Conservation (phyloP, 2,888 invertebrate genomes). For the Standfussiana lucernea region DNA sequence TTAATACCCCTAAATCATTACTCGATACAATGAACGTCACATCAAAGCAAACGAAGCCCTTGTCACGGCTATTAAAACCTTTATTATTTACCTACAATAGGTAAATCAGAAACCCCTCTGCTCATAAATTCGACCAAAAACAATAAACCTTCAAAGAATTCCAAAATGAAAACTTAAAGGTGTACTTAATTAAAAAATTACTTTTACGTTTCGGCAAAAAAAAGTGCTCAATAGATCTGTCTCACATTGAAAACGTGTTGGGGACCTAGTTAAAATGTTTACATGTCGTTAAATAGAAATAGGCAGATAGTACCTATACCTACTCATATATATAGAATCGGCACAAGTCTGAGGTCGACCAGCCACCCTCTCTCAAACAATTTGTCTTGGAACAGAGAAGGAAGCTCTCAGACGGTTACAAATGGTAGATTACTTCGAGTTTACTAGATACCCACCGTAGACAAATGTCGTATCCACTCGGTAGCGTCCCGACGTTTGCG, state of each 20-base stretch:
- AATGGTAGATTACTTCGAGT: conserved; percentile 84
- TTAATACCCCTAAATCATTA: conserved; percentile 15
- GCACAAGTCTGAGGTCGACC: conserved; percentile 71
- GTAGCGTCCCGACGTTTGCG: conserved; percentile 62
- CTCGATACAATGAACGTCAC: conserved; percentile 16
- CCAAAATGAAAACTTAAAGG: conserved; percentile 18
- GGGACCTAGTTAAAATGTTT: conserved; percentile 12
- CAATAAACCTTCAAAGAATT: conserved; percentile 32
- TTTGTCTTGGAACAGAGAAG: conserved; percentile 78
- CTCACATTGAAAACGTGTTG: conserved; percentile 3
- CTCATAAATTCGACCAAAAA: conserved; percentile 10
- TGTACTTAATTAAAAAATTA: conserved; percentile 45
- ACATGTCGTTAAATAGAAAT: conserved; percentile 14
- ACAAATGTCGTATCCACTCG: conserved; percentile 78
- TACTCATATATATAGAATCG: conserved; percentile 53
- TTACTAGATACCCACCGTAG: conserved; percentile 75
- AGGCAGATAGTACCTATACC: conserved; percentile 13
- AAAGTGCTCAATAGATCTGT: conserved; percentile 9
- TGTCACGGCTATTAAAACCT: conserved; percentile 19
- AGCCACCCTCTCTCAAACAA: conserved; percentile 72
- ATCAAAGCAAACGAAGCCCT: conserved; percentile 41
- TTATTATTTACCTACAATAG: conserved; percentile 21
- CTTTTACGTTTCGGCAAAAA: conserved; percentile 22
- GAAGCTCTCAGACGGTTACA: conserved; percentile 81
- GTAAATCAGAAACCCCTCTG: conserved; percentile 26